A percentile compares a stretch with the other conserved stretches of the same genome.
phyloP scores from a whole-genome alignment of 2,113 vertebrate species.

The Octodon degus region DNA sequence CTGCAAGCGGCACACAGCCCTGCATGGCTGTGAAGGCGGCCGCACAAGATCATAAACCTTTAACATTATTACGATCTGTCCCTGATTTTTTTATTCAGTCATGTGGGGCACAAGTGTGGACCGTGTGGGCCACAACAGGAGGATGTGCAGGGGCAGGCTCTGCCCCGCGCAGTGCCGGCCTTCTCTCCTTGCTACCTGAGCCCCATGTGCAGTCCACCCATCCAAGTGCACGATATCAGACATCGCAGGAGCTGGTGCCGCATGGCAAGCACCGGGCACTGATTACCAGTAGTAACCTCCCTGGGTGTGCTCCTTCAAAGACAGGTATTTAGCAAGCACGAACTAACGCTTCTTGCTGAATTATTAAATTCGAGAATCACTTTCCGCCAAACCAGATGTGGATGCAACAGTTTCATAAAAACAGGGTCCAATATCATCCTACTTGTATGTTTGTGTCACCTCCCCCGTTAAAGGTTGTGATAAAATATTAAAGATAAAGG shows the following conservation, averaged over 20 bases:
- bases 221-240: background rate
- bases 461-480: background rate
- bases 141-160: background rate
- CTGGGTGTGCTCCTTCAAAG: background rate
- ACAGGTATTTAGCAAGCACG: no score
- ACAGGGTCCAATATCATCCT: background rate
- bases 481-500: background rate
- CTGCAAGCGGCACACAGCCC: background rate
- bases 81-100: background rate
- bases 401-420: background rate
- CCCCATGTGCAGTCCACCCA: background rate
- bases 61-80: background rate
- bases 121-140: no score
- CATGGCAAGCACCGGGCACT: background rate
- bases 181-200: background rate
- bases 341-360: background rate
- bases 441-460: background rate
- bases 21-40: background rate
- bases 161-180: rapidly evolving
- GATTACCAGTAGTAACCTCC: rapidly evolving
- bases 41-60: background rate
- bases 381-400: background rate
- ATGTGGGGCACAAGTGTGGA: background rate
- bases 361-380: background rate
- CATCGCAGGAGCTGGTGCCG: background rate